Conservation (phyloP, 2,113 vertebrate genomes). For the Aptenodytes patagonicus region DNA sequence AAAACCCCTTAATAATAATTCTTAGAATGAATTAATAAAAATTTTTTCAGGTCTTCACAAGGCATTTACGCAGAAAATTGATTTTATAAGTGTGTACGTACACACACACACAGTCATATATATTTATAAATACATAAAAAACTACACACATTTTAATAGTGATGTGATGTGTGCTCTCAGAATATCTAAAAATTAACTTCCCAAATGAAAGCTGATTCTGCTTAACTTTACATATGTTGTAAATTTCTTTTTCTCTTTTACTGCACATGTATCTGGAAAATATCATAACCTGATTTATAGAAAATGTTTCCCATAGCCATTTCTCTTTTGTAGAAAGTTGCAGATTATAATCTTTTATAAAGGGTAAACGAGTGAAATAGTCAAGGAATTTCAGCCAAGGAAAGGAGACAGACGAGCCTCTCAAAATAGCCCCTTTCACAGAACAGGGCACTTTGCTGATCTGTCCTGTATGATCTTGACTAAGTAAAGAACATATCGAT, state of each 20-base stretch:
- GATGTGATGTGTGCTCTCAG: not conserved
- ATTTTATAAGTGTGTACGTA: not conserved
- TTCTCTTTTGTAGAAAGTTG: not conserved
- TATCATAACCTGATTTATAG: slow-evolving; percentile 16
- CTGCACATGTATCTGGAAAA: slow-evolving; percentile 19
- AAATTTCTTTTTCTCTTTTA: slow-evolving; percentile 26
- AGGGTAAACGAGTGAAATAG: not conserved
- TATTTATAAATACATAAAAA: not conserved
- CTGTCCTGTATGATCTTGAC: not conserved
- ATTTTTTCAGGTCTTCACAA: not conserved
- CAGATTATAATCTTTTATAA: not conserved
- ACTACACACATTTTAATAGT: not conserved
- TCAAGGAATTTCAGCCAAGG: not conserved
- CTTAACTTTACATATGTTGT: slow-evolving; percentile 16
- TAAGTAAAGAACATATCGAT: not conserved
- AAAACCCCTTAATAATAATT: rapidly evolving
- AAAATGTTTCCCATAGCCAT: not conserved
- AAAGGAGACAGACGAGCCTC: not conserved
- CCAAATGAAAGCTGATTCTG: slow-evolving; percentile 13
- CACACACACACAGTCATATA: not conserved
- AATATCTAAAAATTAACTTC: not conserved
- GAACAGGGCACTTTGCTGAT: not conserved
- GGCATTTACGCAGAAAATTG: not conserved
- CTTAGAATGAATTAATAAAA: not conserved
- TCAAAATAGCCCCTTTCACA: not conserved